A percentile compares a stretch with the other conserved stretches of the same genome.
These are phyloP conservation scores for Lampropteryx suffumata DNA, from an alignment of 2,888 invertebrate genomes.

Conservation along the genomic window DNA sequence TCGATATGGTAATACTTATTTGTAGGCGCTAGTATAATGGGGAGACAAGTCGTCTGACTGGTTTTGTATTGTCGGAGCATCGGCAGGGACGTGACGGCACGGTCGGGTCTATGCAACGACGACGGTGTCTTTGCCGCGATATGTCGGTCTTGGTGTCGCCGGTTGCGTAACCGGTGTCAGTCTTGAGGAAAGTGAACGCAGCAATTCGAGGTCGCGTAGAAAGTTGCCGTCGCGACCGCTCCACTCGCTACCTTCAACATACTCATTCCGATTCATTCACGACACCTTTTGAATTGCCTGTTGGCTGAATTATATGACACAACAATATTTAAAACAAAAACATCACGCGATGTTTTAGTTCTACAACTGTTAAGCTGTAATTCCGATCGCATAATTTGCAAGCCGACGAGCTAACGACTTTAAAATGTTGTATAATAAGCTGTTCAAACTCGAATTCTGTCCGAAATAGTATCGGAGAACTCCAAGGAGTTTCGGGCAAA, in stretches of 20 bases:
- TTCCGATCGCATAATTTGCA: constrained; percentile 46
- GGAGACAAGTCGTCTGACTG: constrained; percentile 43
- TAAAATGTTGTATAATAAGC: constrained; percentile 76
- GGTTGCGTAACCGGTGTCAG: constrained; percentile 78
- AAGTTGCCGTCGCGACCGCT: constrained; percentile 68
- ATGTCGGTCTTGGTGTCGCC: constrained; percentile 70
- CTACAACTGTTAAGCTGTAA: constrained; percentile 47
- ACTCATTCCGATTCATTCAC: constrained; percentile 45
- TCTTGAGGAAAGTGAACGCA: constrained; percentile 81
- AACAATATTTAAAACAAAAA: constrained; percentile 35
- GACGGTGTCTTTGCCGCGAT: constrained; percentile 49
- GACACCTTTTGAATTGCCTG: constrained; percentile 24
- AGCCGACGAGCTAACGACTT: constrained; percentile 52
- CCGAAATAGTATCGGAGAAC: constrained; percentile 63
- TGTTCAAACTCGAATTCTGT: constrained; percentile 68
- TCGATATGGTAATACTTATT: constrained; percentile 43
- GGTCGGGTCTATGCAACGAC: constrained; percentile 22
- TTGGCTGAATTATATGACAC: constrained; percentile 35
- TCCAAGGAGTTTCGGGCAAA: constrained; percentile 76
- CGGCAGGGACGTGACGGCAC: constrained; percentile 33
- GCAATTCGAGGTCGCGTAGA: constrained; percentile 81
- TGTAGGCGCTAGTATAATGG: constrained; percentile 42
- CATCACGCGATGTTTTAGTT: constrained; percentile 48
- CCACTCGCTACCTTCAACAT: constrained; percentile 46
- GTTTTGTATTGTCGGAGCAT: constrained; percentile 42